Conservation (phyloP, 2,113 vertebrate species). For the Scartelaos histophorus region DNA sequence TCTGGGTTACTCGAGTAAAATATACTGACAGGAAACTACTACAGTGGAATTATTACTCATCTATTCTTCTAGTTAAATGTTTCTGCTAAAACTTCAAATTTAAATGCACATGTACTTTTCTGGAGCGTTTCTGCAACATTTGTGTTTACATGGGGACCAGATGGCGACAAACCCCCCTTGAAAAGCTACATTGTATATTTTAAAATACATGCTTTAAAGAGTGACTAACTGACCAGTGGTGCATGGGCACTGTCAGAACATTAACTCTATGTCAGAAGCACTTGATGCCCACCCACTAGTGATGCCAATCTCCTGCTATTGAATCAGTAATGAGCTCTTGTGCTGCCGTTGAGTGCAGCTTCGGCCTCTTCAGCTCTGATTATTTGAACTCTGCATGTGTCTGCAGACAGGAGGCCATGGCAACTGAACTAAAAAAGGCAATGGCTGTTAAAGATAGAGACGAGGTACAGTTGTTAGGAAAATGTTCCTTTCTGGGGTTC, state of each 20-base stretch:
- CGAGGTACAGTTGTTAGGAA: background rate
- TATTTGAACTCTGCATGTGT: slow-evolving; percentile 29
- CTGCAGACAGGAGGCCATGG: slow-evolving; percentile 37
- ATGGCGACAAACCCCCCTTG: too few species aligned
- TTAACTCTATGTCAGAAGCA: slow-evolving; percentile 37
- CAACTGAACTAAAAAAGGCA: slow-evolving; percentile 19
- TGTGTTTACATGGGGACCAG: background rate
- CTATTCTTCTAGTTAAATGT: too few species aligned
- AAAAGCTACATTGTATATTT: background rate
- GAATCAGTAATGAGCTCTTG: slow-evolving; percentile 56
- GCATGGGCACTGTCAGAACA: slow-evolving; percentile 20
- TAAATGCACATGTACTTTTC: too few species aligned
- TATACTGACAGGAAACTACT: background rate
- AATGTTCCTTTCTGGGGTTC: background rate
- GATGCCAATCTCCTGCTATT: slow-evolving; percentile 43
- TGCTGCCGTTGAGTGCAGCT: slow-evolving; percentile 31
- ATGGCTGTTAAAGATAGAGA: background rate
- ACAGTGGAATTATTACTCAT: background rate
- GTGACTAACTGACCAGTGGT: background rate
- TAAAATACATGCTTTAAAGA: background rate
- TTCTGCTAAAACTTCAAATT: too few species aligned
- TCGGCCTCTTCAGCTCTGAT: slow-evolving; percentile 35
- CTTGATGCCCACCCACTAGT: slow-evolving; percentile 38
- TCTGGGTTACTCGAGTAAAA: background rate
- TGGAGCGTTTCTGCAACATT: too few species aligned